A percentile compares a stretch with the other conserved stretches of the same genome.
Evolutionary conservation across 2,888 invertebrate species (phyloP).

Genomic region (Tiliacea citrago): DNA sequence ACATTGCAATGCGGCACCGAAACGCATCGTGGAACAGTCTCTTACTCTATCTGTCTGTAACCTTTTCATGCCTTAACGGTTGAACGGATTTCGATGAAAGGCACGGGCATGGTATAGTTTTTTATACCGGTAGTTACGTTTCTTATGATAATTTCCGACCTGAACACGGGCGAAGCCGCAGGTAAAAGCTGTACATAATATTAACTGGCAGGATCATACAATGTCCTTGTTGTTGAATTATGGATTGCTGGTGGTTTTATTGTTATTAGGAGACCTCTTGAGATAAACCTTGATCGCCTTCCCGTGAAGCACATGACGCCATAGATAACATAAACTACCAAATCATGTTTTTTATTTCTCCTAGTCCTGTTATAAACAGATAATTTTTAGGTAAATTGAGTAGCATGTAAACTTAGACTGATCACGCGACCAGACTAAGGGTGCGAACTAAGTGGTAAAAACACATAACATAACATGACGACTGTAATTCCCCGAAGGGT

Average conservation of each 20-base stretch:
- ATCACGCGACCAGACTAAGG: neutral
- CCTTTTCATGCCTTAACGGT: neutral
- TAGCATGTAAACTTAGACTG: neutral
- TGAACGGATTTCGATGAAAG: neutral
- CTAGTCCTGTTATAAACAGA: neutral
- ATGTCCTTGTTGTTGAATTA: neutral
- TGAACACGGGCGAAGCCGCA: neutral
- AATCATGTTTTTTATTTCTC: neutral
- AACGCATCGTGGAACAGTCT: too few relatives aligned
- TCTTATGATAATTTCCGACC: neutral
- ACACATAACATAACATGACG: neutral
- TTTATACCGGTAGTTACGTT: neutral
- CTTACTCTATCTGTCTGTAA: neutral
- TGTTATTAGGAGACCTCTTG: neutral
- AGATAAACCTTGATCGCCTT: conserved; percentile 6
- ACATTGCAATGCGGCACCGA: too few relatives aligned
- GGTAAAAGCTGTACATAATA: too few relatives aligned
- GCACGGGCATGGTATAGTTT: too few relatives aligned
- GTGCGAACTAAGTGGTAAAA: neutral
- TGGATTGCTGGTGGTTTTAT: conserved; percentile 3
- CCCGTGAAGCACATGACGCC: neutral
- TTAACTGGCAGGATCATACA: too few relatives aligned
- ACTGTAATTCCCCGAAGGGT: neutral
- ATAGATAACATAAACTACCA: neutral
- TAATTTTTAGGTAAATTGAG: neutral